Base-by-base conservation (phyloP, 2,888 invertebrate species). In the Meliscaeva auricollis region DNA sequence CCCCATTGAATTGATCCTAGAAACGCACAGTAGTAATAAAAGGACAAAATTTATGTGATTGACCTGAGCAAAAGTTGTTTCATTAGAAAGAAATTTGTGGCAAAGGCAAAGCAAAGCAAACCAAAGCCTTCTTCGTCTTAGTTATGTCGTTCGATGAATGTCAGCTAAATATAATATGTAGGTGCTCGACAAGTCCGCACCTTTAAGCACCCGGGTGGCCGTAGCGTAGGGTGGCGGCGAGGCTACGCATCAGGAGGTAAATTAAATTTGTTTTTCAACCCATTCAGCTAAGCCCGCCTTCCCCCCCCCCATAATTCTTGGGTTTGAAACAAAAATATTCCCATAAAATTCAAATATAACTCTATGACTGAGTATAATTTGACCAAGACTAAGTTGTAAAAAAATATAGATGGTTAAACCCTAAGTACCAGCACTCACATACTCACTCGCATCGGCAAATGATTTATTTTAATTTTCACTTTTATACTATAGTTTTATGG, bases 11-110 rank as follows among this genome's bases (percentile, higher is more conserved):
- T 88, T 84, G 88, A 81, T 87, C 77, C 87, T 87, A 84, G 87
- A 78, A 88, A 88, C 88, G 88, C 88, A 87, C 87, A 88, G 83
- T 58, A 69, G 87, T 76, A 87, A 88, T 88, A 88, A 88, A 88
- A 87, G 62, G 69, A 41, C 56, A 62, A 85, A 85, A 85, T 85
- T 85, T 85, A 85, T 85, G 77, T 69, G 85, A 81, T 81, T 85
- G 85, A 85, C 85, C 85, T 81, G 32, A 74, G 73, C 72, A 77
- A 77, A 85, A 69, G 68, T 56, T 81, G 66, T 75, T 75, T 83
- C 56, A 35, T 13, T 22, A 22, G 8, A 30, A 73, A 20, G 15
- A 69, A 74, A 70, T 54, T 38, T 79, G 80, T 72, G 75, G 22
- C 76, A 70, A 58, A 81, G 30, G 50, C 77, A 85, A 41, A 70